Conservation (phyloP, 2,888 invertebrate genomes). For the Siphlonurus alternatus region DNA sequence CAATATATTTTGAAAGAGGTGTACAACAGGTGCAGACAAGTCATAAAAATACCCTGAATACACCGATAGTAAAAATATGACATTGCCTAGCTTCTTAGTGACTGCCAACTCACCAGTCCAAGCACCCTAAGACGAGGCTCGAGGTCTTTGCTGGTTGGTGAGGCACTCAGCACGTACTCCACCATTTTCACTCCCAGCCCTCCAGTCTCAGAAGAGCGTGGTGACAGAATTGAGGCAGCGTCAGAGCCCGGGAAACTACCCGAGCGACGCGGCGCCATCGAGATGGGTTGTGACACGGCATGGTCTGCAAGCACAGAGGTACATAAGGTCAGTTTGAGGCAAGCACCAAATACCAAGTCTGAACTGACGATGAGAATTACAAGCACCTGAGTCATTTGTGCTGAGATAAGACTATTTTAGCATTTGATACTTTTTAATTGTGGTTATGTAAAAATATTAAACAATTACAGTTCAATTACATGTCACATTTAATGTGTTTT, state of each 20-base stretch:
- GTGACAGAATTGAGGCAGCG: slow-evolving; percentile 40
- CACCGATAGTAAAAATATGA: too few species aligned
- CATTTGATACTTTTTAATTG: neutral
- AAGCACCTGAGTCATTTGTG: neutral
- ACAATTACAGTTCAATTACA: too few species aligned
- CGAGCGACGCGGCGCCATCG: slow-evolving; percentile 57
- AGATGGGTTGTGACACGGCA: slow-evolving; percentile 50
- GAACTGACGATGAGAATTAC: too few species aligned
- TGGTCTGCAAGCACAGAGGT: slow-evolving; percentile 35
- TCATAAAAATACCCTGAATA: too few species aligned
- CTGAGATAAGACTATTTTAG: too few species aligned
- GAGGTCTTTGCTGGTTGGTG: slow-evolving; percentile 63
- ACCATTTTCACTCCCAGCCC: slow-evolving; percentile 96
- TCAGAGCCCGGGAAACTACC: slow-evolving; percentile 41
- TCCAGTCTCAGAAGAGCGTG: slow-evolving; percentile 67
- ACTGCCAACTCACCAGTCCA: slow-evolving; percentile 36
- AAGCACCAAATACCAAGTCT: too few species aligned
- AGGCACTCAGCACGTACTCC: slow-evolving; percentile 89
- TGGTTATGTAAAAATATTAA: too few species aligned
- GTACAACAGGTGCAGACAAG: too few species aligned
- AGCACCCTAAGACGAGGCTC: slow-evolving; percentile 47
- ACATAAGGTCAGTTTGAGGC: too few species aligned
- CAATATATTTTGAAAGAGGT: too few species aligned
- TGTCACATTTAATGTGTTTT: too few species aligned
- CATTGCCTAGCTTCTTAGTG: too few species aligned